Evolutionary conservation across 2,113 vertebrate genomes (phyloP).

Genomic region (Fulica atra): DNA sequence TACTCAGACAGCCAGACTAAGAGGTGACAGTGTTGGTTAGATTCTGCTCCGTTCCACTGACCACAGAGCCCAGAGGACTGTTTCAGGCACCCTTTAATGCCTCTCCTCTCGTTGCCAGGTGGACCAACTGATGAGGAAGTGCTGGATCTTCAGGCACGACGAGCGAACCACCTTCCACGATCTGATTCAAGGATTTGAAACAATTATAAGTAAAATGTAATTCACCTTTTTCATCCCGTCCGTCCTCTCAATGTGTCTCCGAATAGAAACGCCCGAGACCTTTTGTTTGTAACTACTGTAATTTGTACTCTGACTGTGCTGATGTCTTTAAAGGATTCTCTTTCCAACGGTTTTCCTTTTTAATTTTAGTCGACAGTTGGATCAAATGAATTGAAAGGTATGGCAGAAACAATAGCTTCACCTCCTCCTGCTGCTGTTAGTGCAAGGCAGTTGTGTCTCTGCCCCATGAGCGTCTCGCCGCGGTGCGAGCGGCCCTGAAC

Average conservation of each 20-base stretch:
- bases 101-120: constrained; percentile 74
- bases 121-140: constrained; percentile 90
- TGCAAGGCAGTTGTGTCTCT: background rate
- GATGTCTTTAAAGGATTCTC: background rate
- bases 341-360: constrained; percentile 21
- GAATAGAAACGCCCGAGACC: background rate
- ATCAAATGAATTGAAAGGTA: background rate
- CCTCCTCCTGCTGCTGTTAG: background rate
- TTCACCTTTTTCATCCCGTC: background rate
- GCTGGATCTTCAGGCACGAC: constrained; percentile 88
- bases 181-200: constrained; percentile 87
- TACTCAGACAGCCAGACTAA: too few species aligned
- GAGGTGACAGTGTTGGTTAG: too few species aligned
- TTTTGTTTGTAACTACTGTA: constrained; percentile 14
- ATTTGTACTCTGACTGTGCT: constrained; percentile 55
- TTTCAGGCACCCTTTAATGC: fast-evolving
- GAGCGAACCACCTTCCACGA: constrained; percentile 87
- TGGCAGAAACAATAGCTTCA: background rate
- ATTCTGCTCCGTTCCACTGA: fast-evolving
- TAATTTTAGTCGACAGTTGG: background rate
- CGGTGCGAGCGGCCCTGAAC: background rate
- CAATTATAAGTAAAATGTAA: constrained; percentile 78
- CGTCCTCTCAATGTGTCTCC: background rate
- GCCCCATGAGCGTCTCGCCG: background rate
- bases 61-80: background rate